These are phyloP conservation scores for Mormyrus proboscirostris DNA, from an alignment of 2,797 vertebrate genomes.

Conservation along the genomic window DNA sequence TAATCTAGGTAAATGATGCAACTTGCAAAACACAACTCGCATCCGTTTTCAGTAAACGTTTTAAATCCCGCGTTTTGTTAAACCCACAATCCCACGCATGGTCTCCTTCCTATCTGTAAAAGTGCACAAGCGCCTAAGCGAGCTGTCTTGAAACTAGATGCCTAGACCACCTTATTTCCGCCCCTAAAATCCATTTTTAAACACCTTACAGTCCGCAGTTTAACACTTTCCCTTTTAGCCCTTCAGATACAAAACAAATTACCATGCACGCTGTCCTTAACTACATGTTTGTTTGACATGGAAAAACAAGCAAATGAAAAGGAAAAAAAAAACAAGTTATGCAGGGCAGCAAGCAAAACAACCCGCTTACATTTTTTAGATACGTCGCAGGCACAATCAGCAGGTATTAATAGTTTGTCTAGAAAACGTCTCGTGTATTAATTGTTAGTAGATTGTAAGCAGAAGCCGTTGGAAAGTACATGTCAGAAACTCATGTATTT, in stretches of 20 bases:
- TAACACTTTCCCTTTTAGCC: neutral
- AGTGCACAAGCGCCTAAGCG: conserved; percentile 12
- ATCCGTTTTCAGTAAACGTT: conserved; percentile 16
- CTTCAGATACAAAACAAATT: neutral
- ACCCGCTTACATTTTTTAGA: neutral
- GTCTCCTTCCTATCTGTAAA: conserved; percentile 17
- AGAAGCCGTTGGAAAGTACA: neutral
- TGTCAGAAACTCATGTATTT: conserved; percentile 31
- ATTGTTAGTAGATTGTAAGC: neutral
- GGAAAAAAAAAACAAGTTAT: neutral
- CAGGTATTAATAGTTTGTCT: neutral
- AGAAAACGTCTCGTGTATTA: neutral
- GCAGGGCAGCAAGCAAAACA: neutral
- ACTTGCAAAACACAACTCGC: neutral
- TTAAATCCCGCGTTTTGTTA: conserved; percentile 16
- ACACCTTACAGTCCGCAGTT: neutral
- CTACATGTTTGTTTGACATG: neutral
- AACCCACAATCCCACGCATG: neutral
- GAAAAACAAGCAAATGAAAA: neutral
- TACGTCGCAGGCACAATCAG: neutral
- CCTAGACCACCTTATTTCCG: neutral
- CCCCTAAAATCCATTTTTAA: conserved; percentile 8
- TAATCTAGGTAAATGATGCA: neutral
- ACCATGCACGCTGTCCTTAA: neutral
- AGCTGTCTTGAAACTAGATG: conserved; percentile 7